phyloP scores from a whole-genome alignment of 2,888 invertebrate genomes.

The Cataglyphis livida region DNA sequence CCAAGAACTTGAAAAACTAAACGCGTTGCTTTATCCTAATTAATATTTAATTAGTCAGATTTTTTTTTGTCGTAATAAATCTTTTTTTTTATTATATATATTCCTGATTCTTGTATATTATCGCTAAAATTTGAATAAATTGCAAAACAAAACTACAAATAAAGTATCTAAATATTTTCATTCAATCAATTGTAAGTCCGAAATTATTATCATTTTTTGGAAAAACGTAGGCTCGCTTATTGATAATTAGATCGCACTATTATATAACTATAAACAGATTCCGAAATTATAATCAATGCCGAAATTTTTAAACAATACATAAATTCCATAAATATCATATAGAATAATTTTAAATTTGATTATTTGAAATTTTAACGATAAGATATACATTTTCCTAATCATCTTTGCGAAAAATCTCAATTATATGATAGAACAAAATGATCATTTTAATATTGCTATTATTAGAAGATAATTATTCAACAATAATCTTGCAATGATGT shows the following conservation, averaged over 20 bases:
- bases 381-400: not conserved
- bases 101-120: not conserved
- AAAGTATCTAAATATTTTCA: not conserved
- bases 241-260: not conserved
- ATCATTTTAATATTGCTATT: not conserved
- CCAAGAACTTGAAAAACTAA: slow-evolving; percentile 14
- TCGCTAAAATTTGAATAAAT: not conserved
- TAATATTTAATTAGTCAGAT: slow-evolving; percentile 14
- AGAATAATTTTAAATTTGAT: not conserved
- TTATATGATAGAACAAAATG: not conserved
- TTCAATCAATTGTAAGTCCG: not conserved
- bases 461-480: not conserved
- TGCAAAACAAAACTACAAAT: not conserved
- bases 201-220: not conserved
- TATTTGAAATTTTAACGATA: not conserved
- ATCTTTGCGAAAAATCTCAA: not conserved
- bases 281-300: not conserved
- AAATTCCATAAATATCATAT: not conserved
- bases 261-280: not conserved
- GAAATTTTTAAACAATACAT: not conserved
- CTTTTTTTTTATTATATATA: not conserved
- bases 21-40: not conserved
- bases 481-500: not conserved
- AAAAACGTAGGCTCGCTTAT: not conserved
- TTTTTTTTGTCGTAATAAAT: slow-evolving; percentile 8